phyloP scores from a whole-genome alignment of 2,113 vertebrate genomes.

The Notiomystis cincta region DNA sequence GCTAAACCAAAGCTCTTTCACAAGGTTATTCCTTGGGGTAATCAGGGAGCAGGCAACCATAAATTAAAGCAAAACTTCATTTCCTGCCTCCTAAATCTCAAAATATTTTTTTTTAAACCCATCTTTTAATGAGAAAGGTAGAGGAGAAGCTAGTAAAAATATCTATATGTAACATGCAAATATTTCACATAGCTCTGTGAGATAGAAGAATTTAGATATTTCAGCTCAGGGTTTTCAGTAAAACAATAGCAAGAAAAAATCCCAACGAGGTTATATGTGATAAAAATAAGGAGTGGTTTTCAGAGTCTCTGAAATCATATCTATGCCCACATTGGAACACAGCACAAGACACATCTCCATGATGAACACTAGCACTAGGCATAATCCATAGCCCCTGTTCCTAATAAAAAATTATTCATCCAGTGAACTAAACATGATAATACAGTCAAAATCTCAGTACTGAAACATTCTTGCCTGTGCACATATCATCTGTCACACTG shows the following conservation, averaged over 20 bases:
- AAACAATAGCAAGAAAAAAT: background rate
- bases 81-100: background rate
- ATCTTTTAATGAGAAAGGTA: background rate
- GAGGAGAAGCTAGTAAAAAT: background rate
- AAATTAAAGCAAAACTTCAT: background rate
- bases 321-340: fast-evolving
- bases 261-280: background rate
- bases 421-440: background rate
- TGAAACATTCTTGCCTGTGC: background rate
- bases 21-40: background rate
- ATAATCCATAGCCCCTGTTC: background rate
- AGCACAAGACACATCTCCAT: background rate
- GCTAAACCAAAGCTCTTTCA: background rate
- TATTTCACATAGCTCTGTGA: background rate
- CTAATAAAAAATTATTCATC: background rate
- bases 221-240: background rate
- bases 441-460: background rate
- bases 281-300: background rate
- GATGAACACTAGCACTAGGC: background rate
- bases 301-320: background rate
- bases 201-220: background rate
- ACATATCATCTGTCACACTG: background rate
- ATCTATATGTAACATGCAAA: background rate
- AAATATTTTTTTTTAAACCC: background rate
- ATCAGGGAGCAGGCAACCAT: background rate